Evolutionary conservation across 2,113 vertebrate species (phyloP), one percentile per base, ranked within the genome.

Genomic region (Meriones unguiculatus): DNA sequence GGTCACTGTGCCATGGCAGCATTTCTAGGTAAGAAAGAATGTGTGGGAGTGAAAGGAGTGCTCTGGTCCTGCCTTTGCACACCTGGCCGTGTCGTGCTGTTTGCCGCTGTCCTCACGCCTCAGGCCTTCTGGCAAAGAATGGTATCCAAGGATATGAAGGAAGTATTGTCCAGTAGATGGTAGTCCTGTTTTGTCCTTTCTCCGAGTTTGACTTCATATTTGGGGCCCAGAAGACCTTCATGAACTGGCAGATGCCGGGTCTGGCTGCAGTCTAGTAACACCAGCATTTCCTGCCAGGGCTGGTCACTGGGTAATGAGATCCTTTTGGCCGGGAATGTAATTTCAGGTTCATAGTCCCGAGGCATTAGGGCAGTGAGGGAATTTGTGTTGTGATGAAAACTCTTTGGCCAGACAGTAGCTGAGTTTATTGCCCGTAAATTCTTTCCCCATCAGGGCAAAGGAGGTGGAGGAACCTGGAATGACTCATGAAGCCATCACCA

Each of bases 21-120:
- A 50, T 69, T 69, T 94, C 90, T 67, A 52, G n/a, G 35, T 50
- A 77, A 97, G 90, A 78, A 59, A 76, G 67, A 93, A 65, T 22
- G 32, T 75, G 15, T 54, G 6, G 24, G 30, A 46, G 50, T 28
- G 28, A 62, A n/a, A 73, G 32, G 35, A 50, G 59, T 41, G 28
- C 9, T 81, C 38, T 90, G 82, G 11, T 32, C n/a, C 80, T 67
- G 17, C 41, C 67, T 38, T 77, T 24, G 69, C 2, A 25, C 32
- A 46, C 30, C 46, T 50, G 22, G 41, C 20, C 6, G 2, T 78
- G 52, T 38, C 15, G 52, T 17, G 38, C 41, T 82, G 30, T 69
- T 70, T 90, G 67, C 78, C 25, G 15, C 46, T 64, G 10, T 73
- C 28, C 76, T 41, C 14, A 52, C 17, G 57, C 38, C 76, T 41